Conservation (phyloP, 2,797 vertebrate genomes). For the Onychomys arenicola region DNA sequence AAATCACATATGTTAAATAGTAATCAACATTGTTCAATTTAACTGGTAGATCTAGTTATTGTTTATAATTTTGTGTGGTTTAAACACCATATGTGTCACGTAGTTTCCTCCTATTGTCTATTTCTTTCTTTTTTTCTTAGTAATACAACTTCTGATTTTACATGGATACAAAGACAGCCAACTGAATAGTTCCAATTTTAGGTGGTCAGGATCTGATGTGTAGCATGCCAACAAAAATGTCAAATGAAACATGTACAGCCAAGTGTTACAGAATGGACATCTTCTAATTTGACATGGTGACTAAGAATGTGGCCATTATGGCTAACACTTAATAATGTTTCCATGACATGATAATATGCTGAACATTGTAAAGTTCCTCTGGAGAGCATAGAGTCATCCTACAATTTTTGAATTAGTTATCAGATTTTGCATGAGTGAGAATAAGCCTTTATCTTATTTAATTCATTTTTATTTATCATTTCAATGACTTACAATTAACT, state of each 20-base stretch:
- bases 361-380: accelerated
- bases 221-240: neutral
- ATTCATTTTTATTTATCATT: neutral
- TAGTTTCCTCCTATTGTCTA: neutral
- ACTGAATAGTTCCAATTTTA: neutral
- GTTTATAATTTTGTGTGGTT: neutral
- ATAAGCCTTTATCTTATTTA: neutral
- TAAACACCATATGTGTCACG: neutral
- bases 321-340: neutral
- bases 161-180: neutral
- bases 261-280: neutral
- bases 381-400: neutral
- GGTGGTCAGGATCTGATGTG: neutral
- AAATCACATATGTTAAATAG: neutral
- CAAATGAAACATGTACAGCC: neutral
- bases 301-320: neutral
- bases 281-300: neutral
- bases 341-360: neutral
- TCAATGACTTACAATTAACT: neutral
- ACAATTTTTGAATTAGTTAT: neutral
- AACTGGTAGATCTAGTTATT: neutral
- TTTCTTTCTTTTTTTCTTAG: neutral
- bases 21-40: neutral
- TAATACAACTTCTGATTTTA: neutral
- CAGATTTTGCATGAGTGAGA: neutral